Evolutionary conservation across 2,888 invertebrate genomes (phyloP).

Genomic region (Cataglyphis albicans): DNA sequence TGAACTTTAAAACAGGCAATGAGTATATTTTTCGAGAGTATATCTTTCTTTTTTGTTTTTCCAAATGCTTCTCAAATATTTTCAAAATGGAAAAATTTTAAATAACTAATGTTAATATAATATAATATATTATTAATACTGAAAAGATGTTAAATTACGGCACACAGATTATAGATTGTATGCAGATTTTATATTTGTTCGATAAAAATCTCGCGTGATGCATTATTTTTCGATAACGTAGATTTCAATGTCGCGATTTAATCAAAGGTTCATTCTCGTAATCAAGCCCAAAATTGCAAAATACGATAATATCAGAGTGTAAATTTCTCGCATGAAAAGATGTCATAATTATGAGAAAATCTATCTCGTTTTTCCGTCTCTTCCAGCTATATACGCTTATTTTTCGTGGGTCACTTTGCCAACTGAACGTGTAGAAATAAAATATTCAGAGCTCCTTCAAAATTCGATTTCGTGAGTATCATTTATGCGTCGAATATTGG

Average conservation of each 20-base stretch:
- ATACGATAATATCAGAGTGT: background rate
- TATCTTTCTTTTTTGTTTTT: background rate
- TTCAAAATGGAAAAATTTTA: background rate
- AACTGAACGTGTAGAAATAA: constrained; percentile 36
- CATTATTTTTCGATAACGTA: background rate
- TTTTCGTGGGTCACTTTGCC: constrained; percentile 37
- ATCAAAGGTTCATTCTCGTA: constrained; percentile 6
- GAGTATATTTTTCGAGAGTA: background rate
- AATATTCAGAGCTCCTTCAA: constrained; percentile 40
- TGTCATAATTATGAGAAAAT: constrained; percentile 29
- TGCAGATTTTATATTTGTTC: background rate
- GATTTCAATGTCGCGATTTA: constrained; percentile 30
- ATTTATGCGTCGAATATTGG: constrained; percentile 16
- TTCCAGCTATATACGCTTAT: background rate
- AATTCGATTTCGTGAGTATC: background rate
- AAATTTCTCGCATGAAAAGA: constrained; percentile 35
- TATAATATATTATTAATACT: background rate
- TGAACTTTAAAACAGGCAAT: background rate
- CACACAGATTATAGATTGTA: background rate
- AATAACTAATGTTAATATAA: constrained; percentile 11
- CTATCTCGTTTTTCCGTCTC: constrained; percentile 11
- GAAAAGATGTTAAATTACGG: background rate
- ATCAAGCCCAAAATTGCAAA: constrained; percentile 17
- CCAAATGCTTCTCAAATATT: background rate
- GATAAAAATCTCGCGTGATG: background rate